Evolutionary conservation across 2,888 invertebrate species (phyloP).

Genomic region (Rotaria macrura): DNA sequence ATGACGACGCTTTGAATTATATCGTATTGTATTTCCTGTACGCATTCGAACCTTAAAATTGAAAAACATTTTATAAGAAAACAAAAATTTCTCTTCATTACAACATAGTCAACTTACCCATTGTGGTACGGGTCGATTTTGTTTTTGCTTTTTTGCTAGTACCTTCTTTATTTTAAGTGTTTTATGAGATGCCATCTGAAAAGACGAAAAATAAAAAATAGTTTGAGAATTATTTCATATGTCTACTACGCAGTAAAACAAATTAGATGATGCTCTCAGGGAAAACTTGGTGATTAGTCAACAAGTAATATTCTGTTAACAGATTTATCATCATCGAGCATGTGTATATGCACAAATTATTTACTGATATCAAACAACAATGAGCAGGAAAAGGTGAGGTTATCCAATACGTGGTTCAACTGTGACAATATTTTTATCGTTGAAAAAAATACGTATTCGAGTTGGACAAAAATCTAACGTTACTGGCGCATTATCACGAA

Average conservation of each 20-base stretch:
- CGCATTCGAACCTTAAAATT: slow-evolving; percentile 23
- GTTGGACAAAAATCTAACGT: not conserved
- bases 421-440: not conserved
- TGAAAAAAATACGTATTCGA: not conserved
- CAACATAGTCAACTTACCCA: not conserved
- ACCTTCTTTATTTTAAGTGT: slow-evolving; percentile 33
- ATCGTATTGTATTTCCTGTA: slow-evolving; percentile 32
- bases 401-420: not conserved
- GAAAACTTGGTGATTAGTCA: not conserved
- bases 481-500: not conserved
- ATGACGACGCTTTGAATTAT: slow-evolving; percentile 34
- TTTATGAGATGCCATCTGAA: slow-evolving; percentile 27
- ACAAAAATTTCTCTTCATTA: not conserved
- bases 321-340: not conserved
- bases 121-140: slow-evolving; percentile 34
- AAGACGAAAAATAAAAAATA: not conserved
- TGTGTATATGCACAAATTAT: no score
- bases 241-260: no score
- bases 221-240: no score
- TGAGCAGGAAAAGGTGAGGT: not conserved
- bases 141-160: slow-evolving; percentile 33
- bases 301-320: not conserved
- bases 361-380: no score
- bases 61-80: not conserved
- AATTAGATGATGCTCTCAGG: not conserved